Percentiles rank a stretch among this genome's conserved stretches.
Conservation (phyloP, 2,113 vertebrate species). For the Apistogramma diplotaenia region DNA sequence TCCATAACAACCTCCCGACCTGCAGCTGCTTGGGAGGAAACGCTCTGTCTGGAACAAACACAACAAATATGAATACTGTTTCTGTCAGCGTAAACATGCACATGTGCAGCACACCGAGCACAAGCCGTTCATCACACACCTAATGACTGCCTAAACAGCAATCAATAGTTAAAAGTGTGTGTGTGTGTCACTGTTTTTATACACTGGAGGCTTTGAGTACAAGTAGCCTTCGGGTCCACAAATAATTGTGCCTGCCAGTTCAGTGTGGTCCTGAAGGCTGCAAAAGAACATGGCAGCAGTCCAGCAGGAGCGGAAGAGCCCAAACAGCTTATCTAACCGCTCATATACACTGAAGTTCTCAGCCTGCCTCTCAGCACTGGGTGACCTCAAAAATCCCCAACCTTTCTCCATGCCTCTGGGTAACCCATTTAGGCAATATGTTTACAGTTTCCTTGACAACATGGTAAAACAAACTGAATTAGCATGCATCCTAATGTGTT, state of each 20-base stretch:
- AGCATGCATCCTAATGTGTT: neutral
- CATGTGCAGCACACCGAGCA: constrained; percentile 8
- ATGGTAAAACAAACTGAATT: constrained; percentile 3
- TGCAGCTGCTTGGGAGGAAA: constrained; percentile 16
- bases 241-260: constrained; percentile 21
- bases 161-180: neutral
- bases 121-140: neutral
- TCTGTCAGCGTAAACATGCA: neutral
- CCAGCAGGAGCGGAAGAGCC: constrained; percentile 21
- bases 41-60: constrained; percentile 33
- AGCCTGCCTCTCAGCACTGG: constrained; percentile 48
- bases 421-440: constrained; percentile 54
- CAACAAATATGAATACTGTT: constrained; percentile 21
- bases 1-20: neutral
- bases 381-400: constrained; percentile 54
- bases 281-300: constrained; percentile 16
- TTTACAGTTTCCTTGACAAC: constrained; percentile 43
- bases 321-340: constrained; percentile 21
- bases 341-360: constrained; percentile 50
- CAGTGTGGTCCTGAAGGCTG: constrained; percentile 17
- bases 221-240: constrained; percentile 1
- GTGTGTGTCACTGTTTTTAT: constrained; percentile 1
- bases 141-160: constrained; percentile 7
- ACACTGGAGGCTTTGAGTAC: constrained; percentile 13
- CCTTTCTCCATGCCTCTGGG: constrained; percentile 27